A percentile compares a stretch with the other conserved stretches of the same genome.
These are phyloP conservation scores for Rosalia funebris DNA, from an alignment of 2,888 invertebrate genomes.

Conservation along the genomic window DNA sequence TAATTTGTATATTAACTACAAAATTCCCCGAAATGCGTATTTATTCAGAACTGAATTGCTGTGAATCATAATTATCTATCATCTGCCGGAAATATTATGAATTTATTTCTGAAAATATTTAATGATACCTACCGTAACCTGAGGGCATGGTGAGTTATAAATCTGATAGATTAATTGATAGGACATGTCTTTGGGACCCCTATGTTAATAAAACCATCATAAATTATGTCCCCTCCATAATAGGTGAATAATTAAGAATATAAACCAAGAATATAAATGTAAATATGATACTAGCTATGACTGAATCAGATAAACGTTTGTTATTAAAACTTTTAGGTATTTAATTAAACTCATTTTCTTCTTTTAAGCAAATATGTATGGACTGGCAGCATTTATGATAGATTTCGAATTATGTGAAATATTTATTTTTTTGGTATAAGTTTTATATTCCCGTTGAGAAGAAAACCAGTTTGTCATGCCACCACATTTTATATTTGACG, in stretches of 20 bases:
- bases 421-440: no score
- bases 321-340: no score
- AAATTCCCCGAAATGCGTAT: conserved; percentile 11
- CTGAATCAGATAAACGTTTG: background rate
- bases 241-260: background rate
- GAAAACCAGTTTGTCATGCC: no score
- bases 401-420: no score
- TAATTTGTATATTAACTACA: conserved; percentile 2
- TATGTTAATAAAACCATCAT: background rate
- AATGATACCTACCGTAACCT: conserved; percentile 13
- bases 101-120: conserved; percentile 17
- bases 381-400: no score
- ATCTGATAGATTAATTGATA: background rate
- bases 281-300: background rate
- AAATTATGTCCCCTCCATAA: background rate
- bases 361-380: no score
- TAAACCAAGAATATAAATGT: background rate
- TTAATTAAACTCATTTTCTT: no score
- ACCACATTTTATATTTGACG: no score
- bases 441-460: no score
- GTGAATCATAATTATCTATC: conserved; percentile 19
- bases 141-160: conserved; percentile 2
- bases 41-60: conserved; percentile 7
- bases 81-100: conserved; percentile 20
- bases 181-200: background rate